These are phyloP conservation scores for Odontothrips loti DNA, from an alignment of 2,888 invertebrate genomes.

Conservation along the genomic window DNA sequence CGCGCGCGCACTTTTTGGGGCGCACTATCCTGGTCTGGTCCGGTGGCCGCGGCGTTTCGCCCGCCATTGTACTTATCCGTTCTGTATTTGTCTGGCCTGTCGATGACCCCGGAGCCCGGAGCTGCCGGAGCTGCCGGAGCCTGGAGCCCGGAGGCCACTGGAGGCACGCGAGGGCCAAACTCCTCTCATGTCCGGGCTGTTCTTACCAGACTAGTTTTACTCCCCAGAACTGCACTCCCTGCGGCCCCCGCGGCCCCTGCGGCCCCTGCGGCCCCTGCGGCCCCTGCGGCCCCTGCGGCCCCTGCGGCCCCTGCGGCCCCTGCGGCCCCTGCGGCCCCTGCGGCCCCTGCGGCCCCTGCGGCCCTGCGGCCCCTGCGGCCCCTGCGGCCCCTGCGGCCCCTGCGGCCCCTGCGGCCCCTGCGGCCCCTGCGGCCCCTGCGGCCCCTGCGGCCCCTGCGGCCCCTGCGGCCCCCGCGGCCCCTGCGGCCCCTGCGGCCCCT, in stretches of 20 bases:
- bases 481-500: not conserved
- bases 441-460: not conserved
- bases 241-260: not conserved
- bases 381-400: not conserved
- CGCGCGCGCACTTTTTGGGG: not conserved
- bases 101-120: not conserved
- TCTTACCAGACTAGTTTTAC: not conserved
- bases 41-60: not conserved
- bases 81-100: not conserved
- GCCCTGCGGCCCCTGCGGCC: no score
- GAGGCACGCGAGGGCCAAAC: no score
- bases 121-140: not conserved
- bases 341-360: no score
- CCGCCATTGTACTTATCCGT: not conserved
- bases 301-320: no score
- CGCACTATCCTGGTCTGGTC: not conserved
- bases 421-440: not conserved
- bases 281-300: not conserved
- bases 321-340: no score
- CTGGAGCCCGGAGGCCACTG: no score
- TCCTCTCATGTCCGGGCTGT: no score
- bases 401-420: not conserved
- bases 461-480: not conserved
- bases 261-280: not conserved
- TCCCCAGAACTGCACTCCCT: not conserved